Percentiles rank a stretch among this genome's conserved stretches.
Evolutionary conservation across 2,888 invertebrate genomes (phyloP).

Genomic region (Drosophila lutescens): DNA sequence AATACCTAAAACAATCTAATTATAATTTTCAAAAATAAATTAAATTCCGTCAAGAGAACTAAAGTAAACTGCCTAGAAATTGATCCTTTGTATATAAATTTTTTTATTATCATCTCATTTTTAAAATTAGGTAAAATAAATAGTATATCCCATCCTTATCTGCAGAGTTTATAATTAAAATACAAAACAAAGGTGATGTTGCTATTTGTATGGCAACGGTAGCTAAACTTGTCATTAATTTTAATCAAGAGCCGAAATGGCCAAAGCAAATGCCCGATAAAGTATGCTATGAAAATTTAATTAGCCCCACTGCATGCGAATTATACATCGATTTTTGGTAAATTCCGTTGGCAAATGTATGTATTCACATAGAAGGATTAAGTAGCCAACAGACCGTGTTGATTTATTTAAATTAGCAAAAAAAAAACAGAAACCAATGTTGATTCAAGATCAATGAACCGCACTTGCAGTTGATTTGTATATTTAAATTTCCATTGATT

Average conservation of each 20-base stretch:
- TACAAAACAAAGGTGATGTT: background rate
- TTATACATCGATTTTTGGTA: background rate
- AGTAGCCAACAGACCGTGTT: background rate
- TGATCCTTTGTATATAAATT: too few species aligned
- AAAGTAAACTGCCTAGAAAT: too few species aligned
- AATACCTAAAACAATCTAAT: too few species aligned
- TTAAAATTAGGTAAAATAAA: too few species aligned
- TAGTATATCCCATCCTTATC: too few species aligned
- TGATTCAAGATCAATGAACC: slow-evolving; percentile 1
- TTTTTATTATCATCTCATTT: too few species aligned
- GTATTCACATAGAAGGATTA: background rate
- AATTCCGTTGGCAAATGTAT: background rate
- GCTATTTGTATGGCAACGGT: background rate
- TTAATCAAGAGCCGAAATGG: slow-evolving; percentile 9
- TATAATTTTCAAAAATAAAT: too few species aligned
- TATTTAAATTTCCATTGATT: slow-evolving; percentile 3
- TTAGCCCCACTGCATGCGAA: background rate
- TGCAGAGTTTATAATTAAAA: background rate
- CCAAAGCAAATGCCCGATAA: slow-evolving; percentile 11
- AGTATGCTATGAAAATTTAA: slow-evolving; percentile 30
- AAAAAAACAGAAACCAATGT: background rate
- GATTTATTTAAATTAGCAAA: background rate
- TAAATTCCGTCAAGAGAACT: too few species aligned
- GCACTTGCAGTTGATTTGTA: background rate
- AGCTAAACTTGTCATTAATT: slow-evolving; percentile 32